Evolutionary conservation across 2,113 vertebrate species (phyloP).

Genomic region (Chaetura pelagica): DNA sequence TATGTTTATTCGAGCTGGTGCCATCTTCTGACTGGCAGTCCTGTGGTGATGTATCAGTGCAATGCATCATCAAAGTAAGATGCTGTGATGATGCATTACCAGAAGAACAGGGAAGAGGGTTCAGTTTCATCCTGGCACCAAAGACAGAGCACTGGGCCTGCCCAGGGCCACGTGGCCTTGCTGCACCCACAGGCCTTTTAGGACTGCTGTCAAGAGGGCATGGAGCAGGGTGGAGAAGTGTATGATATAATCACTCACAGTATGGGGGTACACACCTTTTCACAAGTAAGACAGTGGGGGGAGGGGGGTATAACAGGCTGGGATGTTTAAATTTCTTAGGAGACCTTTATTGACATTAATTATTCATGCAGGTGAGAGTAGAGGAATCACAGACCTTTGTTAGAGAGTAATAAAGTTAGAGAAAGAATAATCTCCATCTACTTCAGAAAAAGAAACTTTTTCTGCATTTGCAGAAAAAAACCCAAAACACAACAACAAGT

Average conservation of each 20-base stretch:
- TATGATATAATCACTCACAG: background rate
- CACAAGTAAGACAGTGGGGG: too few species aligned
- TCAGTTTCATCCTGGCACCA: background rate
- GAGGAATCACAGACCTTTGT: background rate
- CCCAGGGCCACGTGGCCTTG: background rate
- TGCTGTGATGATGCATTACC: background rate
- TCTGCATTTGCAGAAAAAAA: too few species aligned
- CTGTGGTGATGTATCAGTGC: background rate
- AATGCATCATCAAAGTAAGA: background rate
- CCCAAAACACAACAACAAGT: too few species aligned
- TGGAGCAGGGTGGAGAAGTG: background rate
- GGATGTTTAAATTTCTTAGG: background rate
- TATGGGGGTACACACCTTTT: background rate
- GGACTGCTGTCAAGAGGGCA: background rate
- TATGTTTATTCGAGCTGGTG: background rate
- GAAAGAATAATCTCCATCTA: background rate
- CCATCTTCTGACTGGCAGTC: slow-evolving; percentile 1
- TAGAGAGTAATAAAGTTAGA: background rate
- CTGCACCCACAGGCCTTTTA: accelerated
- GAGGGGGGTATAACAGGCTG: background rate
- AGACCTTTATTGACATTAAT: background rate
- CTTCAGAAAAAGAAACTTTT: background rate
- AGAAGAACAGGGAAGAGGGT: background rate
- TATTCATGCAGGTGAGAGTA: background rate
- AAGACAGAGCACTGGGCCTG: background rate